A percentile compares a stretch with the other conserved stretches of the same genome.
Evolutionary conservation across 1,140 invertebrate genomes (phyloP).

Genomic region (Bombus superbus): DNA sequence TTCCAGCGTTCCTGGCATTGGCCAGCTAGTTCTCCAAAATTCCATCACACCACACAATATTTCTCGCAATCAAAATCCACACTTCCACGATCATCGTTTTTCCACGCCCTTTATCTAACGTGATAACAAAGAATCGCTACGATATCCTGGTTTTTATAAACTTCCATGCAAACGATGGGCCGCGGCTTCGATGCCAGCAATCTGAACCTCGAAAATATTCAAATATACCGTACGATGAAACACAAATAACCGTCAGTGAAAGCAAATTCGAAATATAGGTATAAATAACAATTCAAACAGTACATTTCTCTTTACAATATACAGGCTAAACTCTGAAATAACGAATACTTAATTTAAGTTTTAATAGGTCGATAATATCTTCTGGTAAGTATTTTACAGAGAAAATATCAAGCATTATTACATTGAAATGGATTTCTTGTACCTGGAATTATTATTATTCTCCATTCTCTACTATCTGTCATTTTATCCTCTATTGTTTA

Average conservation of each 20-base stretch:
- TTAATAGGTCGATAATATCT: not conserved
- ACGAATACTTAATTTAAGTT: not conserved
- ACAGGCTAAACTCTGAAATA: not conserved
- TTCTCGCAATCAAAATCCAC: conserved; percentile 2
- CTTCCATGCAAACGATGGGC: too few relatives aligned
- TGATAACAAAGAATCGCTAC: not conserved
- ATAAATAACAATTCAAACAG: not conserved
- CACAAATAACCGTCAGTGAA: not conserved
- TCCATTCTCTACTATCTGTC: not conserved
- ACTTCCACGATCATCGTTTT: not conserved
- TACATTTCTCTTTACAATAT: not conserved
- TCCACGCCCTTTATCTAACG: not conserved
- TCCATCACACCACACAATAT: not conserved
- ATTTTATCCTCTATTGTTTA: too few relatives aligned
- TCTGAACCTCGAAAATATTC: not conserved
- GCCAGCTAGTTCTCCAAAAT: not conserved
- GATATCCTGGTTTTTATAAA: conserved; percentile 14
- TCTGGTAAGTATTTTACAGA: not conserved
- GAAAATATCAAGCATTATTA: not conserved
- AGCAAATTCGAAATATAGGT: not conserved
- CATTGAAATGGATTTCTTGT: too few relatives aligned
- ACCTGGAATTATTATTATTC: not conserved
- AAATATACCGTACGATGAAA: not conserved
- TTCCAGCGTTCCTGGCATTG: not conserved
- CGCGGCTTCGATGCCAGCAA: not conserved